Evolutionary conservation across 2,113 vertebrate species (phyloP).

Genomic region (Anthoscopus minutus): DNA sequence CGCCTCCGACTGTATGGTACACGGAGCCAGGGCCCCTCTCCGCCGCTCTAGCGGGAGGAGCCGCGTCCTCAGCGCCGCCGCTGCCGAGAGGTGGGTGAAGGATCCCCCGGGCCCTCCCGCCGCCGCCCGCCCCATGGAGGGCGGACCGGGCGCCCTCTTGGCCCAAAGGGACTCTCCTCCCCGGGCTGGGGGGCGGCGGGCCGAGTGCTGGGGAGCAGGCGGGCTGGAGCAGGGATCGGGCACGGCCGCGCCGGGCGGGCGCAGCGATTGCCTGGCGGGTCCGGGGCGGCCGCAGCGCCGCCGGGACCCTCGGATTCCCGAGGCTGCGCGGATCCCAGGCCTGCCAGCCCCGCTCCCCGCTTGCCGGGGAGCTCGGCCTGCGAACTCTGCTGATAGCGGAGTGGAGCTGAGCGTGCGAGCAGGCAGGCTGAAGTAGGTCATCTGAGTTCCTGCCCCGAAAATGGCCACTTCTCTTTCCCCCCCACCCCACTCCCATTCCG

Average conservation of each 20-base stretch:
- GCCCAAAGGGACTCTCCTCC: not conserved
- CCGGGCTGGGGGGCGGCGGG: not conserved
- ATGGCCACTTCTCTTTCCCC: not conserved
- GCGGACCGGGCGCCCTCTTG: not conserved
- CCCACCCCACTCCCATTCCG: fast-evolving
- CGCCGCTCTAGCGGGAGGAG: slow-evolving; percentile 9
- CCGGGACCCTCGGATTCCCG: not conserved
- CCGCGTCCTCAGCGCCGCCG: slow-evolving; percentile 5
- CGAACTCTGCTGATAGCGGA: fast-evolving
- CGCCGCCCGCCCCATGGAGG: not conserved
- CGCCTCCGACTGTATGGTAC: slow-evolving; percentile 22
- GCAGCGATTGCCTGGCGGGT: not conserved
- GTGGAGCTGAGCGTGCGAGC: not conserved
- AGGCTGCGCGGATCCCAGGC: not conserved
- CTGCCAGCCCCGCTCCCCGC: not conserved
- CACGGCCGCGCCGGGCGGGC: not conserved
- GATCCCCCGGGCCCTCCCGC: not conserved
- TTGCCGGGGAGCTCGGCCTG: not conserved
- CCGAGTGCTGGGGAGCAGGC: not conserved
- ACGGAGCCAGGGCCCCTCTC: not conserved
- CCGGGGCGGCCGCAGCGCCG: not conserved
- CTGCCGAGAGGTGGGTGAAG: slow-evolving; percentile 42
- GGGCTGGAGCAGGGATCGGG: not conserved
- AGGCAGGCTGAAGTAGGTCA: not conserved
- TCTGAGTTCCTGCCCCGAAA: not conserved